A percentile compares a stretch with the other conserved stretches of the same genome.
Conservation (phyloP, 1,140 invertebrate genomes). For the Drosophila navojoa region DNA sequence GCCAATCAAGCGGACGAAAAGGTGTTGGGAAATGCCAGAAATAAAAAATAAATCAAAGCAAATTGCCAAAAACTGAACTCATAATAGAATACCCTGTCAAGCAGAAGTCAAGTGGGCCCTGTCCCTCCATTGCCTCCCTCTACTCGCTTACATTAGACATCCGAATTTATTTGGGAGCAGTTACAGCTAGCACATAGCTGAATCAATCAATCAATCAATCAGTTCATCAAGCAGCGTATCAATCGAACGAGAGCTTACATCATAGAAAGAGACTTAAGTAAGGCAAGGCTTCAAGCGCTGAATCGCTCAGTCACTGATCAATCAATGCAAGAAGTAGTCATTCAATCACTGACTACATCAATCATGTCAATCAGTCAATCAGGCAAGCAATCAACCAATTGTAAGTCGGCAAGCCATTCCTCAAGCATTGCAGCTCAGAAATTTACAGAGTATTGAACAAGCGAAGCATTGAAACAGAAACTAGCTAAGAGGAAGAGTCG, state of each 20-base stretch:
- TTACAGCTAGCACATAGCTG: too few species aligned
- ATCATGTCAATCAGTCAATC: neutral
- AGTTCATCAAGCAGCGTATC: neutral
- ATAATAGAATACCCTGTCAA: conserved; percentile 7
- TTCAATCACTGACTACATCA: neutral
- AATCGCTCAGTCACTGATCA: too few species aligned
- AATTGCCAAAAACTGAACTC: conserved; percentile 12
- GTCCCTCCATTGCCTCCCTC: too few species aligned
- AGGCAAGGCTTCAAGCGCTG: neutral
- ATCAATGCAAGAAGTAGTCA: neutral
- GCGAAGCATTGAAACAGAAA: conserved; percentile 8
- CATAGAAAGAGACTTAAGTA: too few species aligned
- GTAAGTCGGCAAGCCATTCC: neutral
- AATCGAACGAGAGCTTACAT: neutral
- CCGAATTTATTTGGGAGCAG: too few species aligned
- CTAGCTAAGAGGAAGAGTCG: neutral
- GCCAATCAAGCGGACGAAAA: conserved; percentile 44
- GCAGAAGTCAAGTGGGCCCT: too few species aligned
- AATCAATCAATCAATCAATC: too few species aligned
- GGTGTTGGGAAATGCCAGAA: conserved; percentile 56
- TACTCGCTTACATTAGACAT: too few species aligned
- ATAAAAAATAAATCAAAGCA: conserved; percentile 63
- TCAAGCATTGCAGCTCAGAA: neutral
- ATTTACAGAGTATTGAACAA: conserved; percentile 16
- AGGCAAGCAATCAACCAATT: too few species aligned